A percentile compares a stretch with the other conserved stretches of the same genome.
Conservation (phyloP, 2,888 invertebrate genomes). For the Cataglyphis rosenhaueri region DNA sequence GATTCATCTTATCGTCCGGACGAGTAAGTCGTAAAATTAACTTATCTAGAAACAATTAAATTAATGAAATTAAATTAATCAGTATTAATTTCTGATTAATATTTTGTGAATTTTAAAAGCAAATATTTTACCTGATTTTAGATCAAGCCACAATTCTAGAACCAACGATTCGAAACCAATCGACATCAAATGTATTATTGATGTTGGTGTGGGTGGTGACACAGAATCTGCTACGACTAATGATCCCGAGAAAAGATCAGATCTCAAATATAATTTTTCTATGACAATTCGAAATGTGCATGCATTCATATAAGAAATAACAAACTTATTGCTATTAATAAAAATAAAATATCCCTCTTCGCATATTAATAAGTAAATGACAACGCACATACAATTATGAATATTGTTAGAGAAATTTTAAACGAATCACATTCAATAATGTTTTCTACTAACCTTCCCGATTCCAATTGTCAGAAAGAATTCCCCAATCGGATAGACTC, state of each 20-base stretch:
- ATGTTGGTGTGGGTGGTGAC: slow-evolving; percentile 80
- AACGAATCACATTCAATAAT: background rate
- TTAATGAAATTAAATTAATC: background rate
- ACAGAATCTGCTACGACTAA: slow-evolving; percentile 81
- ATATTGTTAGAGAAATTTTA: background rate
- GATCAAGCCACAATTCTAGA: slow-evolving; percentile 88
- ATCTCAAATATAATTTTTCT: slow-evolving; percentile 61
- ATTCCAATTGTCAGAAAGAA: slow-evolving; percentile 84
- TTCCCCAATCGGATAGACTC: slow-evolving; percentile 84
- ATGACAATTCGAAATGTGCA: slow-evolving; percentile 51
- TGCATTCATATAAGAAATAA: slow-evolving; percentile 57
- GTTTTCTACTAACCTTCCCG: slow-evolving; percentile 78
- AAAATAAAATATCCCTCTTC: background rate
- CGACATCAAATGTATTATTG: slow-evolving; percentile 87
- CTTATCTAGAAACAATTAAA: slow-evolving; percentile 82
- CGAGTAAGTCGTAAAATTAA: slow-evolving; percentile 86
- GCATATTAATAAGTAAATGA: background rate
- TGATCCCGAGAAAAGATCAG: slow-evolving; percentile 61
- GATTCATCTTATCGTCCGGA: slow-evolving; percentile 86
- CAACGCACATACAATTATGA: background rate
- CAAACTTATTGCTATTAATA: slow-evolving; percentile 48
- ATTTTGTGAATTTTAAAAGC: background rate
- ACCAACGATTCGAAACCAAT: slow-evolving; percentile 89
- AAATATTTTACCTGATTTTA: slow-evolving; percentile 83
- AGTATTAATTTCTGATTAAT: background rate